phyloP scores from a whole-genome alignment of 1,140 invertebrate genomes.

The Pomacea maculata region DNA sequence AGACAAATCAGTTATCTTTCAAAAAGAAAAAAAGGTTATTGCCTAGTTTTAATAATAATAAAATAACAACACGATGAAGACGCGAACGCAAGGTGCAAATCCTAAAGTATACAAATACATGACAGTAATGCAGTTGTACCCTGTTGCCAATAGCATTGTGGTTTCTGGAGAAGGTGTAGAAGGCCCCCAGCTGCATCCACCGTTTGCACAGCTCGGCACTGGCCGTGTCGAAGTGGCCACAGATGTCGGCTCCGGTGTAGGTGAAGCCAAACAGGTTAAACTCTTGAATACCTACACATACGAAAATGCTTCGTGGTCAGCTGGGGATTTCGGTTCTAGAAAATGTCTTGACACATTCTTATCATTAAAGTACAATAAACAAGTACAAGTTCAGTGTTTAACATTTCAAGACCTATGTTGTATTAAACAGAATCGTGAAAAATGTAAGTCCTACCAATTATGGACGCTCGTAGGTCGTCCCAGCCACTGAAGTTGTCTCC shows the following conservation, averaged over 20 bases:
- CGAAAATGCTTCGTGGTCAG: background rate
- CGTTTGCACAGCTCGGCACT: conserved; percentile 50
- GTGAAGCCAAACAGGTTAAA: conserved; percentile 65
- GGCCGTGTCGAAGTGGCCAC: conserved; percentile 50
- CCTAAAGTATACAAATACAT: too few relatives aligned
- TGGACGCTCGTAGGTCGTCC: conserved; percentile 43
- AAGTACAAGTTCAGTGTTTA: background rate
- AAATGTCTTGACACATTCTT: background rate
- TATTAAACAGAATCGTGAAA: background rate
- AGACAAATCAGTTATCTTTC: too few relatives aligned
- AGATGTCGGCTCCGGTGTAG: conserved; percentile 59
- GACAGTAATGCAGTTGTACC: background rate
- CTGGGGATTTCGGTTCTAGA: background rate
- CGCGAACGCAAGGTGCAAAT: too few relatives aligned
- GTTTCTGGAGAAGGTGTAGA: conserved; percentile 58
- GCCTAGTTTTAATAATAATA: too few relatives aligned
- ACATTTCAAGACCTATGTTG: background rate
- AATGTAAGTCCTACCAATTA: conserved; percentile 41
- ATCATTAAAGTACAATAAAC: too few relatives aligned
- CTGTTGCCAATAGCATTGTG: conserved; percentile 46
- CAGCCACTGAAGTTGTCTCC: conserved; percentile 68
- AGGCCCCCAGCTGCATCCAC: conserved; percentile 60
- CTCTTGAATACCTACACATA: conserved; percentile 54
- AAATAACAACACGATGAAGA: too few relatives aligned
- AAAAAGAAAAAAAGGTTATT: too few relatives aligned